Evolutionary conservation across 2,888 invertebrate genomes (phyloP), one percentile per base, ranked within the genome.

Genomic region (Phyto melanocephala): DNA sequence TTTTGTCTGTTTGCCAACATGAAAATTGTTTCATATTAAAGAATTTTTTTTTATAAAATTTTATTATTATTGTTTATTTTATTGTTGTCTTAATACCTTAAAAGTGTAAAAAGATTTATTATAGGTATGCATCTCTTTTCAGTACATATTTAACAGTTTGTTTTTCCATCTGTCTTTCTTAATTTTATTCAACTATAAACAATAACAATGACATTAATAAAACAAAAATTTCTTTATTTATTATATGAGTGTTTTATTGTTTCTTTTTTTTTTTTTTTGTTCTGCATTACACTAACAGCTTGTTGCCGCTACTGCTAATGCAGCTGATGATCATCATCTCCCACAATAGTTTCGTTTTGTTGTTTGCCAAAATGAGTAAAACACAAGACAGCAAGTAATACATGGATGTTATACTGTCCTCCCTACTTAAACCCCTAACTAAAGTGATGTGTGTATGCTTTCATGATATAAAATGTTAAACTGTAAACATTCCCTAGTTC

Each of bases 211-310:
- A 52, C 42, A 68, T 17, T 52, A 52, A 42, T 45, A 68, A 77
- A 68, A 77, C 60, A 68, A 52, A 68, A 68, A 45, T 6, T 62
- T 28, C 76, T 77, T 77, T 68, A 52, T 77, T 62, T 52, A 62
- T 52, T 15, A 62, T 67, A 58, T 33, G 58, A n/a, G 8, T 40
- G 47, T 33, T 33, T 15, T 45, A 11, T 24, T 24, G 47, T 42
- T 11, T 42, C 8, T 1, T 50, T 22, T 22, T 15, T 15, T n/a
- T 45, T 17, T 45, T 6, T 45, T 15, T 45, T 45, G 17, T 45
- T 15, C 17, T 45, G 17, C 17, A 7, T 6, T 15, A 20, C 20
- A 11, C 11, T 10, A 15, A 24, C 72, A 63, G 62, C 52, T 63
- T 74, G 37, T 28, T 58, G 24, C 24, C 37, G 47, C 37, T 65